These are phyloP conservation scores for Aphelenchoides bicaudatus DNA, from an alignment of 2,888 invertebrate genomes.

Conservation along the genomic window DNA sequence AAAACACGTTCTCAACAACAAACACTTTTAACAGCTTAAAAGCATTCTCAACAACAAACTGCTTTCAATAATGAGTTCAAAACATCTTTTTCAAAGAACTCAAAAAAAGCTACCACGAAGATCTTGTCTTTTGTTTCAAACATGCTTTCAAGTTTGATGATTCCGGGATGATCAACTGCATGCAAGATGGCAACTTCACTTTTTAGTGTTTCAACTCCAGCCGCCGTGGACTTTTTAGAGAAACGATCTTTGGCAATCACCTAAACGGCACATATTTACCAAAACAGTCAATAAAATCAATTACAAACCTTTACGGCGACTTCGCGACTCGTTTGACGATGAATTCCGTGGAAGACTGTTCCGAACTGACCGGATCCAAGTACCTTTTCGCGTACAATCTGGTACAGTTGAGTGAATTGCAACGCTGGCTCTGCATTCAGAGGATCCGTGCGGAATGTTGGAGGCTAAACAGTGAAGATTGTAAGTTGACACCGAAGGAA, in stretches of 20 bases:
- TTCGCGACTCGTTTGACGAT: constrained; percentile 53
- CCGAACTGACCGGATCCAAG: constrained; percentile 98
- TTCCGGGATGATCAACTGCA: constrained; percentile 63
- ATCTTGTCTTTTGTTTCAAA: constrained; percentile 96
- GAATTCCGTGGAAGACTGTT: constrained; percentile 85
- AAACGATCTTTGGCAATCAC: constrained; percentile 60
- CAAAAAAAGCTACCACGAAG: constrained; percentile 99
- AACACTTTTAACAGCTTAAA: too few species aligned
- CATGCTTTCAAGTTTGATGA: constrained; percentile 88
- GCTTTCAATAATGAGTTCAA: too few species aligned
- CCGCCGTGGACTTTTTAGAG: constrained; percentile 43
- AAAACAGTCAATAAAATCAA: background rate
- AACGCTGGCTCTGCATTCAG: constrained; percentile 53
- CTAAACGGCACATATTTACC: constrained; percentile 22
- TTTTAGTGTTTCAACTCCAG: constrained; percentile 53
- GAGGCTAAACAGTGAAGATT: too few species aligned
- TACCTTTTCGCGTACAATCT: constrained; percentile 79
- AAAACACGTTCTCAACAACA: too few species aligned
- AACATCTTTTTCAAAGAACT: too few species aligned
- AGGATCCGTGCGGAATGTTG: constrained; percentile 42
- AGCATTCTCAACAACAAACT: too few species aligned
- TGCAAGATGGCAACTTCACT: constrained; percentile 53
- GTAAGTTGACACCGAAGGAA: too few species aligned
- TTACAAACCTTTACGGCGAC: constrained; percentile 58
- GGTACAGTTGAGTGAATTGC: constrained; percentile 58